phyloP scores from a whole-genome alignment of 2,113 vertebrate genomes.

The Mustela nigripes region DNA sequence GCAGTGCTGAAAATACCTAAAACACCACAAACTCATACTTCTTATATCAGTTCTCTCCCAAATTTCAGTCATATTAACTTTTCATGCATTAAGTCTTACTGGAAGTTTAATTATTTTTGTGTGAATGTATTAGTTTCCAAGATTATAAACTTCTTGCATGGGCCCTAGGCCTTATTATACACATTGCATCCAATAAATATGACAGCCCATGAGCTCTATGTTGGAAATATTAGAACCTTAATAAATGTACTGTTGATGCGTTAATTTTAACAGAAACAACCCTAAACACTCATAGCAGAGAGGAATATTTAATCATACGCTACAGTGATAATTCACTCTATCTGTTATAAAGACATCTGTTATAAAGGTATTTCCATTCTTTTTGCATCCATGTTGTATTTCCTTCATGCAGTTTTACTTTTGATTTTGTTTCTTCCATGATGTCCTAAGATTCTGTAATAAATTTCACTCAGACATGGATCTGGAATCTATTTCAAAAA shows the following conservation, averaged over 20 bases:
- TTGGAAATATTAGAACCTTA: not conserved
- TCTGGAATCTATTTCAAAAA: conserved; percentile 9
- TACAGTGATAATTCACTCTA: not conserved
- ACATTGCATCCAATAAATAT: not conserved
- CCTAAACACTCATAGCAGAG: not conserved
- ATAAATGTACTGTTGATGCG: not conserved
- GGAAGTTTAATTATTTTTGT: not conserved
- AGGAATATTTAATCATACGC: not conserved
- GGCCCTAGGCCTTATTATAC: not conserved
- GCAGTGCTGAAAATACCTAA: not conserved
- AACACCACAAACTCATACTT: not conserved
- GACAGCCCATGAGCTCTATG: not conserved
- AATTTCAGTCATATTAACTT: not conserved
- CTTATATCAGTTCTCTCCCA: not conserved
- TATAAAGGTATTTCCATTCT: not conserved
- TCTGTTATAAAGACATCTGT: not conserved
- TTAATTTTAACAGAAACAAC: conserved; percentile 28
- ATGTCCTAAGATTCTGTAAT: not conserved
- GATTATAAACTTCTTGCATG: not conserved
- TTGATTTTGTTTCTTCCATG: not conserved
- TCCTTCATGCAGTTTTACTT: not conserved
- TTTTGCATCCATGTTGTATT: not conserved
- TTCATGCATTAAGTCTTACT: not conserved
- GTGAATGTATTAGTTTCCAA: not conserved
- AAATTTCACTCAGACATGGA: not conserved